Conservation (phyloP, 1,140 invertebrate species). For the Drosophila burlai region DNA sequence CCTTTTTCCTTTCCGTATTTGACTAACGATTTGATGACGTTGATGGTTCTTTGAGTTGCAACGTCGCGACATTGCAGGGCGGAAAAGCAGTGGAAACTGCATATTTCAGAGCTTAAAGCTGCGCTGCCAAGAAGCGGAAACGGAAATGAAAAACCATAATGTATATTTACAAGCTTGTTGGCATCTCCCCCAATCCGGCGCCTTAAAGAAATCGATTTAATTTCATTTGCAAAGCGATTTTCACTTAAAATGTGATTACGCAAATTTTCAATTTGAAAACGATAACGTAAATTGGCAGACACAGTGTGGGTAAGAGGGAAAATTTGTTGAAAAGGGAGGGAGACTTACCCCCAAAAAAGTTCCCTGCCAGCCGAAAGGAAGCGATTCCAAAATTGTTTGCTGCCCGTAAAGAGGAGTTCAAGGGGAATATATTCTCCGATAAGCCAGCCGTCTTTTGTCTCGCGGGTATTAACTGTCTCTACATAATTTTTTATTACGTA, state of each 20-base stretch:
- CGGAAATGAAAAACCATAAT: slow-evolving; percentile 75
- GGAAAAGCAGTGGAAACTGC: slow-evolving; percentile 36
- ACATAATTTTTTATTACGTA: slow-evolving; percentile 49
- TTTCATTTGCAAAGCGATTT: slow-evolving; percentile 79
- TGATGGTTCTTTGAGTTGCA: slow-evolving; percentile 74
- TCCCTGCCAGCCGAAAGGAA: slow-evolving; percentile 32
- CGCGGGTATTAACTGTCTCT: slow-evolving; percentile 56
- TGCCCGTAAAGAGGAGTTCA: slow-evolving; percentile 11
- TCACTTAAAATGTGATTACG: slow-evolving; percentile 83
- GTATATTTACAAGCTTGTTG: slow-evolving; percentile 58
- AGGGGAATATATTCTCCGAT: slow-evolving; percentile 1
- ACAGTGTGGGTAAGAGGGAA: slow-evolving; percentile 6
- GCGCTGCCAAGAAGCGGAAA: slow-evolving; percentile 35
- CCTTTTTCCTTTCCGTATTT: slow-evolving; percentile 54
- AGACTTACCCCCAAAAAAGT: slow-evolving; percentile 7
- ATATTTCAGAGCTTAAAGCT: slow-evolving; percentile 38
- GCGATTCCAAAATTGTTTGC: slow-evolving; percentile 55
- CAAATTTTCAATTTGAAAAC: slow-evolving; percentile 82
- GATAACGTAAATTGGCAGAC: slow-evolving; percentile 77
- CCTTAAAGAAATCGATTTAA: slow-evolving; percentile 78
- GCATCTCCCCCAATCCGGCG: slow-evolving; percentile 19
- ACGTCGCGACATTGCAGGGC: slow-evolving; percentile 19
- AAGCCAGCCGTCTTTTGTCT: slow-evolving; percentile 55
- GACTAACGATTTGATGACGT: slow-evolving; percentile 80
- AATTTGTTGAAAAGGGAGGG: background rate